Base-by-base conservation (phyloP, 1,140 invertebrate species). In the Elysia chlorotica region DNA sequence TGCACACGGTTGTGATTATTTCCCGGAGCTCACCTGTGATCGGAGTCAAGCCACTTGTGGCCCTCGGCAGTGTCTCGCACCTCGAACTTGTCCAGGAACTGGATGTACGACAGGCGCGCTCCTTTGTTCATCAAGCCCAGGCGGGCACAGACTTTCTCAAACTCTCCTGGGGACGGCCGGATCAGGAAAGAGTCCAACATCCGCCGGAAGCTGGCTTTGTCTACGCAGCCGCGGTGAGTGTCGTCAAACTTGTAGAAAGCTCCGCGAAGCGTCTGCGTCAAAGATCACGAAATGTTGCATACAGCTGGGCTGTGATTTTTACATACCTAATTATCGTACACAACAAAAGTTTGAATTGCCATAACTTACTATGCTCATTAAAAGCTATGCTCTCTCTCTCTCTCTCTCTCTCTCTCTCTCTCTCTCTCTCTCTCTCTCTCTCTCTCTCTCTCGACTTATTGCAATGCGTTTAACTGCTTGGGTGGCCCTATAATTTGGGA, bases 161-260 rank as follows among this genome's bases (percentile, higher is more conserved):
- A 86, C 75, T 85, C 81, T 71, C 75, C 78, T 73, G 85, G 80
- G 21, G 74, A 71, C 76, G 82, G 81, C 59, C 81, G 72, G 75
- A 83, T 78, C 83, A 86, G 83, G 74, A 85, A 86, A 1, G 82
- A 78, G 70, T 85, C 83, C 53, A 85, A 62, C 72, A 86, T 79
- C 30, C 82, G 73, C 2, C 83, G 74, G 72, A 86, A 86, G 72
- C 83, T 84, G 0, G 70, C 65, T 73, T 82, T 86, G 23, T 74
- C 82, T 41, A 86, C 61, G 48, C 74, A 56, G 23, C 85, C 85
- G 56, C 73, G 81, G 67, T 85, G 84, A 73, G 84, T 75, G 31
- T 82, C 83, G 77, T 86, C 84, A 79, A 86, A 86, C 68, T 86
- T 86, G 73, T 85, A 85, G 74, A 86, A 86, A 28, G 84, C 85